A percentile compares a stretch with the other conserved stretches of the same genome.
These are phyloP conservation scores for Dryococelus australis DNA, from an alignment of 2,888 invertebrate genomes.

Conservation along the genomic window DNA sequence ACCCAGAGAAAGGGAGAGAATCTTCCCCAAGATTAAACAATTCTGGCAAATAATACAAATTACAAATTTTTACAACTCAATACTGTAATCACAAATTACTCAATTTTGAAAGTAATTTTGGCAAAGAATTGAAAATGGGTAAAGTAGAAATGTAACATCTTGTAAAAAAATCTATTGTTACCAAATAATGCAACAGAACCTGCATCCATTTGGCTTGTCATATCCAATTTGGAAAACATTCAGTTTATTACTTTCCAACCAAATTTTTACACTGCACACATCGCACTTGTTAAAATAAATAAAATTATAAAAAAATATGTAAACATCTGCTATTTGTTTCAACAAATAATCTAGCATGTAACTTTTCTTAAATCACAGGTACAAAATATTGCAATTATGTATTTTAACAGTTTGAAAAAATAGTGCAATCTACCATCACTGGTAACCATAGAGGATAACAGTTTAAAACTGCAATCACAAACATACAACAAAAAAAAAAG, in stretches of 20 bases:
- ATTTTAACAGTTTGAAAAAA: neutral
- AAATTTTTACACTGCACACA: neutral
- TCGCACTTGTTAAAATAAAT: neutral
- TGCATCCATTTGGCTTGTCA: too few relatives aligned
- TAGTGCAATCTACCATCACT: neutral
- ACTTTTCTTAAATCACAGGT: neutral
- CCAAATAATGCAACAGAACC: too few relatives aligned
- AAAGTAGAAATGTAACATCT: too few relatives aligned
- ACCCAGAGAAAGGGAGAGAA: too few relatives aligned
- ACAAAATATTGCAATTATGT: neutral
- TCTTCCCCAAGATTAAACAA: too few relatives aligned
- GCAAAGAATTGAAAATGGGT: too few relatives aligned
- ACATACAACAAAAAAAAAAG: neutral
- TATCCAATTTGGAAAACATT: neutral
- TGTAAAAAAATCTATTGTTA: too few relatives aligned
- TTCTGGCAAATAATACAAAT: too few relatives aligned
- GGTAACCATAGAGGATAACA: neutral
- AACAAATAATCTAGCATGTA: neutral
- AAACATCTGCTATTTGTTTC: neutral
- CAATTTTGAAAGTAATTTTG: too few relatives aligned
- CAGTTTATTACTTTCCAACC: neutral
- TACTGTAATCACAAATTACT: too few relatives aligned
- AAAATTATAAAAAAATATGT: neutral
- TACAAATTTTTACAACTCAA: too few relatives aligned
- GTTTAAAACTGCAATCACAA: neutral